Evolutionary conservation across 2,797 vertebrate species (phyloP).

Genomic region (Xenops minutus): DNA sequence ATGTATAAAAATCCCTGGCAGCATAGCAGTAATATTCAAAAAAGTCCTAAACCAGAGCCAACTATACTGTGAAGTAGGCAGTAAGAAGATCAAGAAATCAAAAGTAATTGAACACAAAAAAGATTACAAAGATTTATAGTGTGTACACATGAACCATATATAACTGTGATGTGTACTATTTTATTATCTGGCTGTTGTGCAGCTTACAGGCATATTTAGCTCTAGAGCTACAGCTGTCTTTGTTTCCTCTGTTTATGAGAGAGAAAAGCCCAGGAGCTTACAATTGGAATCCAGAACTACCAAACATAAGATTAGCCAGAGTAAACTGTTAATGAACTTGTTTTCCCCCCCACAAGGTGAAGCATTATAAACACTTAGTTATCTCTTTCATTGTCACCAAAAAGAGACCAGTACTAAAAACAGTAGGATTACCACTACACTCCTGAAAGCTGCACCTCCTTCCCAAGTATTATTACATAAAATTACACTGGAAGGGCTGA

Average conservation of each 20-base stretch:
- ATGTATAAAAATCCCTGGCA: not conserved
- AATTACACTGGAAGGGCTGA: constrained; percentile 32
- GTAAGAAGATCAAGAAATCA: not conserved
- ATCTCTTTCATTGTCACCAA: not conserved
- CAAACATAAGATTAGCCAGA: not conserved
- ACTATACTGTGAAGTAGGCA: not conserved
- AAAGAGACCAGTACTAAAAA: not conserved
- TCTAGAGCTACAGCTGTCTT: not conserved
- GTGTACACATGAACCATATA: not conserved
- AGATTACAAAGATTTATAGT: not conserved
- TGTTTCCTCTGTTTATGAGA: not conserved
- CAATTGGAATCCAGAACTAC: not conserved
- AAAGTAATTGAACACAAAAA: not conserved
- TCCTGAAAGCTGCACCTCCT: not conserved
- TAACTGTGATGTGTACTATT: not conserved
- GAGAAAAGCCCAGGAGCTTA: not conserved
- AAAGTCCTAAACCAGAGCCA: not conserved
- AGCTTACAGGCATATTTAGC: not conserved
- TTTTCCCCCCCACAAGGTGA: not conserved
- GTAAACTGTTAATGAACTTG: not conserved
- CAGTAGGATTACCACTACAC: not conserved
- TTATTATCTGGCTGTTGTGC: not conserved
- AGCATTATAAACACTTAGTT: not conserved
- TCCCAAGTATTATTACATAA: not conserved
- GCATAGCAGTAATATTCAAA: not conserved